A percentile compares a stretch with the other conserved stretches of the same genome.
Evolutionary conservation across 2,113 vertebrate genomes (phyloP).

Genomic region (Apodemus sylvaticus): DNA sequence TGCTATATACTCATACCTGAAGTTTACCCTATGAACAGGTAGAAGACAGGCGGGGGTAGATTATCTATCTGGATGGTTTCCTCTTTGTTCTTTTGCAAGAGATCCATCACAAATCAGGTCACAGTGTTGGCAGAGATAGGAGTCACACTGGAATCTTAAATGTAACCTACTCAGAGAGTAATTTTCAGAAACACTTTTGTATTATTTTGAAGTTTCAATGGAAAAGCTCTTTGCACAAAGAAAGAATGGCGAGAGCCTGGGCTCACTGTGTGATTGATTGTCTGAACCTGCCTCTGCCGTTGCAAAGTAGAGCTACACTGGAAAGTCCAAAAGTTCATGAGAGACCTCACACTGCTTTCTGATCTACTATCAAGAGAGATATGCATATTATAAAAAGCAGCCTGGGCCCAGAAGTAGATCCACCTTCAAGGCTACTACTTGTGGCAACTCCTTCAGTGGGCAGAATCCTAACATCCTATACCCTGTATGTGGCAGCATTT

Average conservation of each 20-base stretch:
- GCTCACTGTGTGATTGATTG: accelerated
- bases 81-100: neutral
- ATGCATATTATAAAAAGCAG: accelerated
- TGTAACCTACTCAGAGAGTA: neutral
- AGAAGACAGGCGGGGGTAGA: neutral
- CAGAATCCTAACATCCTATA: neutral
- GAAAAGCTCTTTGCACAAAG: neutral
- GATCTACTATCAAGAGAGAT: neutral
- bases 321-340: neutral
- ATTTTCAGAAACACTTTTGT: too few species aligned
- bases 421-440: accelerated
- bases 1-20: neutral
- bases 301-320: neutral
- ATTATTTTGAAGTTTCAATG: neutral
- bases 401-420: neutral
- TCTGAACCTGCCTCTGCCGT: neutral
- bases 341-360: neutral
- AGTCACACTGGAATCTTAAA: neutral
- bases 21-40: neutral
- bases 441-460: accelerated
- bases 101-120: neutral
- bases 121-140: accelerated
- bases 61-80: neutral
- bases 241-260: accelerated
- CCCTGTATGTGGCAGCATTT: neutral